phyloP scores from a whole-genome alignment of 1,140 invertebrate species.

The Gonatopus flavifemur region DNA sequence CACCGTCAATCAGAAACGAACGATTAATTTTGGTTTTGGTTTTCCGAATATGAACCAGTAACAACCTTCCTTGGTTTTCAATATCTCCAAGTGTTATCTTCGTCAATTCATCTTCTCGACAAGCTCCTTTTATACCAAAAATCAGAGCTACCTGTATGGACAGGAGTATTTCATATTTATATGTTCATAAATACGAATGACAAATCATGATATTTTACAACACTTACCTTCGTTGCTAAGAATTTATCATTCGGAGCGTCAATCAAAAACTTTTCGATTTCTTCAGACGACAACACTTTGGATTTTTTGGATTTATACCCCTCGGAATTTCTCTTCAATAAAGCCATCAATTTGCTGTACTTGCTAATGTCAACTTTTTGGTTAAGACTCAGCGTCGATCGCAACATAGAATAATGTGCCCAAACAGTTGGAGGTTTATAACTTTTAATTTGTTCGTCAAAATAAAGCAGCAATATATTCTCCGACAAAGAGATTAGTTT shows the following conservation, averaged over 20 bases:
- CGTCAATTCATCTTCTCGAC: too few species aligned
- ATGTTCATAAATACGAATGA: too few species aligned
- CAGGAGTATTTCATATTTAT: too few species aligned
- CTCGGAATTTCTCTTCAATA: not conserved
- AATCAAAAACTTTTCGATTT: not conserved
- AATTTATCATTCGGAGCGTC: not conserved
- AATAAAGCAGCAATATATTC: not conserved
- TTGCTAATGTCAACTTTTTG: not conserved
- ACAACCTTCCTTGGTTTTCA: too few species aligned
- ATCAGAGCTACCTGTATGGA: too few species aligned
- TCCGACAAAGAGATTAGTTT: not conserved
- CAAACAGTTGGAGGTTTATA: not conserved
- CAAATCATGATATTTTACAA: too few species aligned
- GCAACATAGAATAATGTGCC: not conserved
- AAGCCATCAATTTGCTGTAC: not conserved
- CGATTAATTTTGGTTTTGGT: too few species aligned
- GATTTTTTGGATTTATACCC: slow-evolving; percentile 2
- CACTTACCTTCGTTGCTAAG: not conserved
- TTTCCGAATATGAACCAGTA: too few species aligned
- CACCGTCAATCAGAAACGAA: too few species aligned
- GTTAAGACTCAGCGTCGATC: not conserved
- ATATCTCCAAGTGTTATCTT: too few species aligned
- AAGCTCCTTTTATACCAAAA: too few species aligned
- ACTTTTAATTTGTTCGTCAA: not conserved
- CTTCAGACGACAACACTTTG: not conserved